These are phyloP conservation scores for Ericerus pela DNA, from an alignment of 1,140 invertebrate species.

Conservation along the genomic window DNA sequence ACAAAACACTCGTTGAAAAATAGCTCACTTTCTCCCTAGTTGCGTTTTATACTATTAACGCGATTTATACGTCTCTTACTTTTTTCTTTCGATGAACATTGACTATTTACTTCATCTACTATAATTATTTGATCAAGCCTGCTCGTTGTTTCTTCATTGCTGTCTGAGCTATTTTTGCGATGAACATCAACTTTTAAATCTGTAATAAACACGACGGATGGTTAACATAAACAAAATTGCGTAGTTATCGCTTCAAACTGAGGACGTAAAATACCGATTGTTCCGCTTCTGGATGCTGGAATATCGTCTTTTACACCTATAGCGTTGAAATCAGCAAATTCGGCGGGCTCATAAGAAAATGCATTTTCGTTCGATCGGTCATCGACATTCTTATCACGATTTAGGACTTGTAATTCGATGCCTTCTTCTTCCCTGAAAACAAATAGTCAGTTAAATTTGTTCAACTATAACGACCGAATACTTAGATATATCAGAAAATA, in stretches of 20 bases:
- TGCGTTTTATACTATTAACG: neutral
- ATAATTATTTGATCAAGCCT: neutral
- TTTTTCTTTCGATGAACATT: conserved; percentile 6
- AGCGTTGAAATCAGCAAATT: conserved; percentile 5
- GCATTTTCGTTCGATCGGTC: conserved; percentile 4
- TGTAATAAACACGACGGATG: no score
- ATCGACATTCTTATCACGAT: conserved; percentile 27
- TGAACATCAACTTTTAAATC: conserved; percentile 85
- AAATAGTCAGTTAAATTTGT: conserved; percentile 16
- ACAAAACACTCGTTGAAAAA: no score
- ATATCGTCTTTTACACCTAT: neutral
- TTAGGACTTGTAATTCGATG: conserved; percentile 69
- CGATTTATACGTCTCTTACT: neutral
- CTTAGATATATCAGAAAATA: neutral
- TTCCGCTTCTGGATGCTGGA: neutral
- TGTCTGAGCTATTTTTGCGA: conserved; percentile 76
- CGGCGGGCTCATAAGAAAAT: neutral
- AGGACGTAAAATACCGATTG: neutral
- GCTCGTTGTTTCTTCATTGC: conserved; percentile 35
- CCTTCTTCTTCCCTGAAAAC: conserved; percentile 50
- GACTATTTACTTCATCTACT: conserved; percentile 20
- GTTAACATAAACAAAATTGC: no score
- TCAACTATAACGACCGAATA: neutral
- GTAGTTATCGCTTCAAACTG: neutral
- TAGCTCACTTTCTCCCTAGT: no score